phyloP scores from a whole-genome alignment of 2,888 invertebrate genomes.

The Hypsopygia costalis region DNA sequence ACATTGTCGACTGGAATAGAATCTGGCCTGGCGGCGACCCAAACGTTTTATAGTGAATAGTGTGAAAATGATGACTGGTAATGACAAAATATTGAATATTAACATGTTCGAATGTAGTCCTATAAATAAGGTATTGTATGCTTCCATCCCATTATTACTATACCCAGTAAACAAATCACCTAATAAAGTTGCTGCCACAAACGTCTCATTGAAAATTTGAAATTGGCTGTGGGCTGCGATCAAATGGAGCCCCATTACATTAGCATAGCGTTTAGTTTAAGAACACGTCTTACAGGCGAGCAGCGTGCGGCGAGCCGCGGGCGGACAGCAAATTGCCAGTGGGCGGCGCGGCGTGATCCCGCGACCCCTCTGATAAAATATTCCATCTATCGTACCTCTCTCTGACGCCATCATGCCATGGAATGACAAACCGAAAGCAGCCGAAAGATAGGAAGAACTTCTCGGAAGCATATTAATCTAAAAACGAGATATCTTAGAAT shows the following conservation, averaged over 20 bases:
- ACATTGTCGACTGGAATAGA: too few species aligned
- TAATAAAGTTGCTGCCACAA: conserved; percentile 60
- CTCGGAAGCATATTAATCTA: conserved; percentile 16
- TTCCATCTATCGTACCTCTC: conserved; percentile 45
- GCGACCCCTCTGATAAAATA: conserved; percentile 67
- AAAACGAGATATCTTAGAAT: conserved; percentile 41
- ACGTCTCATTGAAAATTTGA: conserved; percentile 72
- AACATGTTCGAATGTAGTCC: too few species aligned
- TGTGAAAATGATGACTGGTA: too few species aligned
- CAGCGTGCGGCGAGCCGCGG: conserved; percentile 41
- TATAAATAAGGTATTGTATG: too few species aligned
- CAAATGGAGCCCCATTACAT: conserved; percentile 74
- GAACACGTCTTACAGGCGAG: conserved; percentile 52
- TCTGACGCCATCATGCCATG: conserved; percentile 11
- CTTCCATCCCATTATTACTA: conserved; percentile 22
- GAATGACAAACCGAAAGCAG: conserved; percentile 24
- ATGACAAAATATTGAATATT: too few species aligned
- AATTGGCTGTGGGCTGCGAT: conserved; percentile 70
- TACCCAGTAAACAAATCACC: conserved; percentile 43
- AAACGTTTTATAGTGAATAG: too few species aligned
- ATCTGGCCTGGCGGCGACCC: too few species aligned
- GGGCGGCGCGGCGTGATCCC: conserved; percentile 67
- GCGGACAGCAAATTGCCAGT: conserved; percentile 67
- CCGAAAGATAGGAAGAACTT: conserved; percentile 26
- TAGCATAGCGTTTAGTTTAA: conserved; percentile 75